Evolutionary conservation across 2,113 vertebrate genomes (phyloP), one percentile per base, ranked within the genome.

Genomic region (Eclectus roratus): DNA sequence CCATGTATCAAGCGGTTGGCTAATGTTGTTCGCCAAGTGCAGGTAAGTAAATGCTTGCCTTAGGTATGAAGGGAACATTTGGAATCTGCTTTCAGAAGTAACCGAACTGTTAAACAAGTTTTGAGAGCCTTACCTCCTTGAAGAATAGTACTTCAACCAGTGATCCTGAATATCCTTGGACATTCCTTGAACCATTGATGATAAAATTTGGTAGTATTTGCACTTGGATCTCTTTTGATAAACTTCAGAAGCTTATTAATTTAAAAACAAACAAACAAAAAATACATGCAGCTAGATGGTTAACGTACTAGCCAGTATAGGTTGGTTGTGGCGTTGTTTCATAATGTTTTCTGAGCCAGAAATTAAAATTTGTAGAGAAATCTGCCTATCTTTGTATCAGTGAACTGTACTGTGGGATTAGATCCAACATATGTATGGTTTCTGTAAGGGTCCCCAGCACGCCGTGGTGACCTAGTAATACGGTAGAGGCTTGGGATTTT

Each of bases 1-100:
- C 98, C 98, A 2, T 99, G 99, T 98, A 99, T 98, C 98, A 99
- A 99, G 94, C 97, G 99, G 63, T 92, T 99, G 97, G 99, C 99
- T 33, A 99, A 99, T 11, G 99, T 99, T 61, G 98, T 99, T 97
- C 99, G 99, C 93, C 99, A 99, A 98, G 99, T 99, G 82, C 99
- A 99, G 99, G 99, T 98, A 82, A 96, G 91, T 63, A 37, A 53
- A 50, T 14, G 37, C 53, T 56, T 72, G 10, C 33, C 33, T 93
- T 17, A 64, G 21, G 8, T 52, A 10, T 25, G 17, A 65, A 61
- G 28, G 31, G 35, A 78, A 14, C 35, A 13, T 47, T 52, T 29
- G 50, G 17, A 87, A 65, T 29, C 41, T 80, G 10, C 43, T 91
- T 76, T 61, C 24, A 66, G n/a, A 56, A 69, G 68, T 33, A 52